phyloP scores from a whole-genome alignment of 2,113 vertebrate species.

The Heptranchias perlo region DNA sequence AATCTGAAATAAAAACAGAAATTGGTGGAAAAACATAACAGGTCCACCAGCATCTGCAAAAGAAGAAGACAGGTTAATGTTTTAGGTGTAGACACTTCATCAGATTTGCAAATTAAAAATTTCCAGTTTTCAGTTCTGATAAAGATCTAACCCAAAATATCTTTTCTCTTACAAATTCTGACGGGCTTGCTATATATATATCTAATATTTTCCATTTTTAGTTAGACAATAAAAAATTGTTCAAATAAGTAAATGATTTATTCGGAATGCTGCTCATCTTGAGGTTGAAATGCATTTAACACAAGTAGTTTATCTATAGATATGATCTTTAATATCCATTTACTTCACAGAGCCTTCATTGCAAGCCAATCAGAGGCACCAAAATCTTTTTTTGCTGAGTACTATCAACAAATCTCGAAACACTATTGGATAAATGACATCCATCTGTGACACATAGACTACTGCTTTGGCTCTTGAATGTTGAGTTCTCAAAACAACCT shows the following conservation, averaged over 20 bases:
- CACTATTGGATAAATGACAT: not conserved
- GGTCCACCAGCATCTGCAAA: not conserved
- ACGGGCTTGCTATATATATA: not conserved
- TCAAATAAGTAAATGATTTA: not conserved
- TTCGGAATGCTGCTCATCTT: not conserved
- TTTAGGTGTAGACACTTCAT: not conserved
- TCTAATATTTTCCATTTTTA: not conserved
- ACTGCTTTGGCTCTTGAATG: not conserved
- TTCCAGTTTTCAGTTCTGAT: not conserved
- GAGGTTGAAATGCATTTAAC: not conserved
- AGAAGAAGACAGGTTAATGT: not conserved
- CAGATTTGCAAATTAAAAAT: not conserved
- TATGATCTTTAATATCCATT: not conserved
- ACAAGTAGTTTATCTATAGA: not conserved
- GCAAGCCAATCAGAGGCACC: not conserved
- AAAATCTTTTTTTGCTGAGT: not conserved
- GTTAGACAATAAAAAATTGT: not conserved
- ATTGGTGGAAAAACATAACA: not conserved
- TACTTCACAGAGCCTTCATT: not conserved
- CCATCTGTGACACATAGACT: not conserved
- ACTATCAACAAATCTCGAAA: not conserved
- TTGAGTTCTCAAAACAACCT: not conserved
- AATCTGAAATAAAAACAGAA: not conserved
- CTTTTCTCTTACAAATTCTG: not conserved
- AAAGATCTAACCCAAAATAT: not conserved